These are phyloP conservation scores for Scaptomyza reducta DNA, from an alignment of 2,888 invertebrate species.

Conservation along the genomic window DNA sequence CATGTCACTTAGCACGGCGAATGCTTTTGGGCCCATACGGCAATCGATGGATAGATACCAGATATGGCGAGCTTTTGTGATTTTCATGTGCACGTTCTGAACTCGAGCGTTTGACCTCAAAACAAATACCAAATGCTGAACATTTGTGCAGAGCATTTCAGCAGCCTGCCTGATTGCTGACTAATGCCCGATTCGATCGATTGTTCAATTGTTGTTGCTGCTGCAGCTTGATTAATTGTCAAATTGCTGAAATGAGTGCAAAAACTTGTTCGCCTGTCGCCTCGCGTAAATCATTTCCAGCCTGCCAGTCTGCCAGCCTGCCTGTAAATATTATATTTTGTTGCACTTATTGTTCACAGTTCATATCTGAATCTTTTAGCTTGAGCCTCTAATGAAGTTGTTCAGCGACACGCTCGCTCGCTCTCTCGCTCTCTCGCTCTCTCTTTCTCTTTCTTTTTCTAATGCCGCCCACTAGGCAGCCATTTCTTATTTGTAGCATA, in stretches of 20 bases:
- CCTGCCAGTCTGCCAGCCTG: neutral
- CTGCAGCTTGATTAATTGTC: slow-evolving; percentile 78
- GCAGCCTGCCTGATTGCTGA: slow-evolving; percentile 61
- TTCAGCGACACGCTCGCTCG: slow-evolving; percentile 27
- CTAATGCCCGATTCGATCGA: slow-evolving; percentile 63
- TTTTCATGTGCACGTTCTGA: slow-evolving; percentile 73
- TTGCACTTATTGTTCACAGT: slow-evolving; percentile 38
- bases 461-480: slow-evolving; percentile 28
- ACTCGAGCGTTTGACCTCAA: slow-evolving; percentile 68
- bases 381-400: slow-evolving; percentile 57
- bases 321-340: slow-evolving; percentile 13
- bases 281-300: slow-evolving; percentile 74
- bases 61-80: slow-evolving; percentile 34
- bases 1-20: slow-evolving; percentile 76
- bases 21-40: slow-evolving; percentile 41
- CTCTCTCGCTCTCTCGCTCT: neutral
- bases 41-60: slow-evolving; percentile 47
- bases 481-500: slow-evolving; percentile 14
- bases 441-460: slow-evolving; percentile 1
- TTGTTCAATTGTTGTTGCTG: slow-evolving; percentile 52
- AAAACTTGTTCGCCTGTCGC: slow-evolving; percentile 76
- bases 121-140: slow-evolving; percentile 46
- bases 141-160: slow-evolving; percentile 57
- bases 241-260: slow-evolving; percentile 80
- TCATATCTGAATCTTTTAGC: slow-evolving; percentile 36